Conservation (phyloP, 1,140 invertebrate species). For the Procambarus virginalis region DNA sequence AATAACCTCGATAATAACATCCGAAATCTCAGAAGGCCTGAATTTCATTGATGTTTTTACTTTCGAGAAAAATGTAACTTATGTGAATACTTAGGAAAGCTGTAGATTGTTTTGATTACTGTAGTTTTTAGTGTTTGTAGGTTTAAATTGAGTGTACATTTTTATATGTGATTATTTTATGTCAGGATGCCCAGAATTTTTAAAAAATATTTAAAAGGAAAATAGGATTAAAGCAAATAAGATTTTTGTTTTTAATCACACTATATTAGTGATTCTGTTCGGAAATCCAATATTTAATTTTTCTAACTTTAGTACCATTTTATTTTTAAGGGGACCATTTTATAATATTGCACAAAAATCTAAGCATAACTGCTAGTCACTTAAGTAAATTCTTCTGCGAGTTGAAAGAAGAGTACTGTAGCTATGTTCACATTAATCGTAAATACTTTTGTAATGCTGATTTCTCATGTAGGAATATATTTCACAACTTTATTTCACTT, state of each 20-base stretch:
- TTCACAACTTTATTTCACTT: background rate
- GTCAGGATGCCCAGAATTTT: background rate
- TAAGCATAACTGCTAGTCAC: background rate
- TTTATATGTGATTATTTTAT: background rate
- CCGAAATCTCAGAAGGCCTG: slow-evolving; percentile 24
- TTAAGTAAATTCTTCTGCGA: background rate
- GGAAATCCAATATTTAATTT: background rate
- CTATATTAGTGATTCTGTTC: background rate
- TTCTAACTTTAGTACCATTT: background rate
- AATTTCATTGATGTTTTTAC: slow-evolving; percentile 10
- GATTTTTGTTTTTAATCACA: background rate
- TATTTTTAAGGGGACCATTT: background rate
- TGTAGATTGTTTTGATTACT: background rate
- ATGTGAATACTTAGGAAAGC: background rate
- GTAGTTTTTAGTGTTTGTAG: background rate
- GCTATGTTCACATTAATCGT: background rate
- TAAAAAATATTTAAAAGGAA: too few relatives aligned
- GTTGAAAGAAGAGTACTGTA: background rate
- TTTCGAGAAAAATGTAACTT: background rate
- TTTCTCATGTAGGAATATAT: background rate
- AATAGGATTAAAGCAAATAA: too few relatives aligned
- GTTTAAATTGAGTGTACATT: background rate
- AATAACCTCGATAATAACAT: slow-evolving; percentile 37
- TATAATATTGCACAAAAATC: background rate
- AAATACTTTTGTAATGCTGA: background rate